Base-by-base conservation (phyloP, 2,888 invertebrate species). In the Ochropleura plecta region DNA sequence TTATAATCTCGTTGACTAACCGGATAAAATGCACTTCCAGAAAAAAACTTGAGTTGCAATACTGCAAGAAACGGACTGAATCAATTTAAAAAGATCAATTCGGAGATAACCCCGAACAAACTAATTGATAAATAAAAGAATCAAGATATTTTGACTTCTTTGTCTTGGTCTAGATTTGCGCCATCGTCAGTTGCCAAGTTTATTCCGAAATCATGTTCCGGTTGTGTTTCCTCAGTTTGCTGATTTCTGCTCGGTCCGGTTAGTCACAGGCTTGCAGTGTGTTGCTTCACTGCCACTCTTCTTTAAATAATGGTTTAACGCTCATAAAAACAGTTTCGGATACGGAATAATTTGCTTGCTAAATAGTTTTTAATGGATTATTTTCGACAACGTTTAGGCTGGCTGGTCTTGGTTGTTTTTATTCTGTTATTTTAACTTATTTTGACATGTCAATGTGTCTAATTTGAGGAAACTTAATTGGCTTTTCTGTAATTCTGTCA, bases 121-220 rank as follows among this genome's bases (percentile, higher is more conserved):
- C 60, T 63, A 70, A 82, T 79, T 70, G 57, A 76, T 53, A 64
- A 72, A 78, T 77, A 78, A 73, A 69, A 67, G 7, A 68, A 14
- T 16, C 20, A 5, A 48, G 44, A n/a, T 57, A 16, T 69, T n/a
- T 53, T 7, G 68, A 62, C 67, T 73, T 77, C 51, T 72, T 73
- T 84, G 68, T 86, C 48, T 79, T 46, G 72, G 55, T 87, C 79
- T 79, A 87, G 72, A 77, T 84, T 86, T 84, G 63, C 84, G 71
- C 66, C 84, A 88, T 76, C 76, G 76, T 73, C 77, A 76, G 72
- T 81, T 79, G 72, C 69, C 73, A 53, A 79, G 74, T 68, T 75
- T 53, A 73, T 83, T 79, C 78, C 46, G 74, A 76, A 81, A 81
- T 73, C 44, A 55, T 84, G 83, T 82, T 86, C 84, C 86, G 81